Base-by-base conservation (phyloP, 2,888 invertebrate species). In the Pseudococcus longispinus region DNA sequence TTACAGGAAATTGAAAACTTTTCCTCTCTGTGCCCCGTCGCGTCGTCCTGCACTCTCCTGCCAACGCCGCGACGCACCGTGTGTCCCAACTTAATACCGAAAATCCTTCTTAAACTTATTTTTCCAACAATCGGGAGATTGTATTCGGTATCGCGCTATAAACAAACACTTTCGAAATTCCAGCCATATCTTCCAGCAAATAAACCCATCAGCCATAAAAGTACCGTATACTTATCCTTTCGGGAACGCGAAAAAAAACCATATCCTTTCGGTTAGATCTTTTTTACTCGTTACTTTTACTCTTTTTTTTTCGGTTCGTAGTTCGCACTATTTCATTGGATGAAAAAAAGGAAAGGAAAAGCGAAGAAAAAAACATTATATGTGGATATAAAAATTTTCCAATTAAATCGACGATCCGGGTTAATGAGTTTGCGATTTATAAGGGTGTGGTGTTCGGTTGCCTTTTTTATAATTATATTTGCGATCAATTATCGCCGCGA, bases 1-100 rank as follows among this genome's bases (percentile, higher is more conserved):
- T 88, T 88, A 88, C 88, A 88, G 88, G 88, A 88, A 88, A 88
- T 88, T 88, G 88, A 88, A 88, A 86, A 86, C 29, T 86, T 85
- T 74, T 85, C 46, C 44, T 44, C 23, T n/a, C 32, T 32, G 32
- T 42, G 37, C 84, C 60, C 37, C 29, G 44, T 74, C 65, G 32
- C 13, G 23, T 20, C 85, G n/a, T 46, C 60, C 0, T n/a, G 60
- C 6, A 32, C 32, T 5, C 32, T 70, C 70, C 32, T 83, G 32
- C 46, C 32, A 32, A 32, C 32, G 32, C 32, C 32, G 32, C 32
- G 32, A 32, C 32, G 32, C 32, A 32, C 32, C 32, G 32, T 55
- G 84, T 51, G 84, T 60, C 84, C 60, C 60, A 32, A 37, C 51
- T 84, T 84, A 84, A 84, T 84, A 84, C 65, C 60, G 84, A 86